phyloP scores from a whole-genome alignment of 1,140 invertebrate genomes.

The Hypothenemus hampei region DNA sequence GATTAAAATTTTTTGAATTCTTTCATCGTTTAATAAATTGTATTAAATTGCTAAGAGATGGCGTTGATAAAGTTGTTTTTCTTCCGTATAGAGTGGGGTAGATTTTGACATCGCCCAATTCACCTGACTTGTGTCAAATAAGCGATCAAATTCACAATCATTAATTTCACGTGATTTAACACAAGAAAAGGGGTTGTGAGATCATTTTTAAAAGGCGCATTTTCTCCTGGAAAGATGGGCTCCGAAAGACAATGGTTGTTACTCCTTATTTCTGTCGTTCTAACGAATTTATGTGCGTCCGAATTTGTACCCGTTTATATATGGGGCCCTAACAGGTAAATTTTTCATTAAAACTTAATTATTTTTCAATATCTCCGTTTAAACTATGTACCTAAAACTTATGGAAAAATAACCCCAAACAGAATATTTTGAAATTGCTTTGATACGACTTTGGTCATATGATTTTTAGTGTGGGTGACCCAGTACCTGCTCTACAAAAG shows the following conservation, averaged over 20 bases:
- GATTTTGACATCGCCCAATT: constrained; percentile 25
- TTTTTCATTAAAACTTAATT: constrained; percentile 23
- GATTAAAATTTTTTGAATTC: neutral
- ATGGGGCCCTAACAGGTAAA: constrained; percentile 41
- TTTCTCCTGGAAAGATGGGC: constrained; percentile 23
- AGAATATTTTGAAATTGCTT: neutral
- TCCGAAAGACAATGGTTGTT: constrained; percentile 5
- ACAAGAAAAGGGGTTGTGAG: constrained; percentile 13
- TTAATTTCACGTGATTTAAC: constrained; percentile 37
- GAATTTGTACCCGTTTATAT: constrained; percentile 44
- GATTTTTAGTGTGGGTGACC: constrained; percentile 35
- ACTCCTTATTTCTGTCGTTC: constrained; percentile 15
- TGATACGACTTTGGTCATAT: constrained; percentile 29
- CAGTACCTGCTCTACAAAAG: constrained; percentile 37
- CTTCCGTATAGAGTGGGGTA: neutral
- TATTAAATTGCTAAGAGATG: neutral
- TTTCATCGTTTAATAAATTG: neutral
- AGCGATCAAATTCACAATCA: constrained; percentile 13
- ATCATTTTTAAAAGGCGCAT: constrained; percentile 7
- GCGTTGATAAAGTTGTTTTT: neutral
- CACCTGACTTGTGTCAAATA: constrained; percentile 36
- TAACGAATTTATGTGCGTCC: constrained; percentile 14
- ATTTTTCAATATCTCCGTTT: neutral
- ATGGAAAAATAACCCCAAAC: neutral
- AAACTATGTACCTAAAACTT: constrained; percentile 20